Evolutionary conservation across 2,113 vertebrate species (phyloP).

Genomic region (Cinclus mexicanus): DNA sequence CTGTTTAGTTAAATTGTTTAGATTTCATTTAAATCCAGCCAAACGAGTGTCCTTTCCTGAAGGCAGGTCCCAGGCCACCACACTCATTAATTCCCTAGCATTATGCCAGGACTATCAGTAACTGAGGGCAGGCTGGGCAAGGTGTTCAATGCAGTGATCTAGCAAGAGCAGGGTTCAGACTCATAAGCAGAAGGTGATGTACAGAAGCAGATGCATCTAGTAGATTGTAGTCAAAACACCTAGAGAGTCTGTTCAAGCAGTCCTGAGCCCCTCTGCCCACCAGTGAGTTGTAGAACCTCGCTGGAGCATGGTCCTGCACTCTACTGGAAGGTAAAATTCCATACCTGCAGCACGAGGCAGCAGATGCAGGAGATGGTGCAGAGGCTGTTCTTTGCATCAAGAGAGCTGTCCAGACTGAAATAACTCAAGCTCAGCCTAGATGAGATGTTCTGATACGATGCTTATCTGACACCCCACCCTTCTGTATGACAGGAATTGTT

Average conservation of each 20-base stretch:
- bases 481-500: neutral
- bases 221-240: neutral
- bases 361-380: neutral
- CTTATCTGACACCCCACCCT: neutral
- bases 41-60: neutral
- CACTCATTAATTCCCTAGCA: neutral
- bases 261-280: neutral
- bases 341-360: neutral
- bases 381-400: neutral
- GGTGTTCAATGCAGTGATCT: neutral
- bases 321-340: neutral
- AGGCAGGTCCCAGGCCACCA: neutral
- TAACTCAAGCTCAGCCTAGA: neutral
- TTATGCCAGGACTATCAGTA: neutral
- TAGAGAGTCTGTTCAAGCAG: neutral
- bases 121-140: neutral
- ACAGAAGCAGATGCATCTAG: neutral
- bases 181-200: neutral
- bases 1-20: neutral
- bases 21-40: neutral
- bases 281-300: neutral
- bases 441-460: neutral
- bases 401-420: neutral
- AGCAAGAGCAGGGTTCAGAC: neutral
- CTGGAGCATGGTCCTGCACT: neutral